Percentiles rank a stretch among this genome's conserved stretches.
phyloP scores from a whole-genome alignment of 2,888 invertebrate species.

The Entomobrya proxima region DNA sequence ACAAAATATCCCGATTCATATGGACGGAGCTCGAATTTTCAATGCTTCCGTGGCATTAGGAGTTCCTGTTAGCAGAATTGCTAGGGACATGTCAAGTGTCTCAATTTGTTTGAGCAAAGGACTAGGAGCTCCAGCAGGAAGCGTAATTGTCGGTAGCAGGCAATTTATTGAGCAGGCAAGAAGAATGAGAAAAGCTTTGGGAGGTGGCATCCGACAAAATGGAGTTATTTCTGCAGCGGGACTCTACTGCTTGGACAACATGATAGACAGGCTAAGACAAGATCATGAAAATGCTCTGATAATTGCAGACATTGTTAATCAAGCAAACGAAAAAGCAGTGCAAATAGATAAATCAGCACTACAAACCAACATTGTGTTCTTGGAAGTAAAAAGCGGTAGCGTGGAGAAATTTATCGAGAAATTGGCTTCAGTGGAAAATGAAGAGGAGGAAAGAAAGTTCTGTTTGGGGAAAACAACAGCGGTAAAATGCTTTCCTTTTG shows the following conservation, averaged over 20 bases:
- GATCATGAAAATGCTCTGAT: constrained; percentile 86
- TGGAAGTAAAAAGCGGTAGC: background rate
- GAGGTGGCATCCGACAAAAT: constrained; percentile 95
- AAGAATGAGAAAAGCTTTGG: constrained; percentile 89
- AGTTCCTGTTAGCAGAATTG: constrained; percentile 82
- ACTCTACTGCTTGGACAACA: constrained; percentile 86
- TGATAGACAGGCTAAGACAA: constrained; percentile 83
- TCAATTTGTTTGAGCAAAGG: constrained; percentile 95
- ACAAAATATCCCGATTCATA: constrained; percentile 85
- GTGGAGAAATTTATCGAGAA: background rate
- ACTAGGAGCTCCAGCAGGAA: constrained; percentile 92
- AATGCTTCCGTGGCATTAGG: constrained; percentile 88
- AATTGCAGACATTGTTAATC: constrained; percentile 82
- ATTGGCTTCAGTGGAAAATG: background rate
- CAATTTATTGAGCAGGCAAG: constrained; percentile 86
- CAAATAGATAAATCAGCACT: background rate
- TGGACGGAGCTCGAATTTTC: constrained; percentile 96
- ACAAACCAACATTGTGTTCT: background rate
- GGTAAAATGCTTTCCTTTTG: background rate
- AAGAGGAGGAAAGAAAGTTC: background rate
- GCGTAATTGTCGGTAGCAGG: constrained; percentile 86
- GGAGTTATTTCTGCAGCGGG: constrained; percentile 95
- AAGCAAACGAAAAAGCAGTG: constrained; percentile 79
- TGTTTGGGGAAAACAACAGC: background rate
- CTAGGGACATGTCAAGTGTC: constrained; percentile 86